Conservation (phyloP, 2,113 vertebrate genomes). For the Sebastes schlegelii region DNA sequence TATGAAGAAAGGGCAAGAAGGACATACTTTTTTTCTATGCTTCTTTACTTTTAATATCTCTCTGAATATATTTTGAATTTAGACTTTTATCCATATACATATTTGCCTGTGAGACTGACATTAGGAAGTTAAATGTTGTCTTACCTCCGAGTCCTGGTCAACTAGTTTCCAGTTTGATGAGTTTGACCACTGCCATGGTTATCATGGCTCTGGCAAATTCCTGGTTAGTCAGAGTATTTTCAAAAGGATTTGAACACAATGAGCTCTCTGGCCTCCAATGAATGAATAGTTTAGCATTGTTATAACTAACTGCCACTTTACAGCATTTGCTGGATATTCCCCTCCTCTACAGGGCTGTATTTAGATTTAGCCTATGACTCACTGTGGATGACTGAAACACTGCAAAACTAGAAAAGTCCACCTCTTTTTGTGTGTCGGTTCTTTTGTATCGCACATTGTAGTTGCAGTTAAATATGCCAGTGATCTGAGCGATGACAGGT, state of each 20-base stretch:
- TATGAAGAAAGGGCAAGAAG: neutral
- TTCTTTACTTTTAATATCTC: neutral
- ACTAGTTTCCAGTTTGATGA: slow-evolving; percentile 42
- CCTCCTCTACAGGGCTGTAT: slow-evolving; percentile 19
- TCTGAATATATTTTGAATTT: neutral
- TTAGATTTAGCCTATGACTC: slow-evolving; percentile 35
- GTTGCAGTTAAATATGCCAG: slow-evolving; percentile 9
- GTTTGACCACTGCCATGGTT: slow-evolving; percentile 4
- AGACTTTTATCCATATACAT: neutral
- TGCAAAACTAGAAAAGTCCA: slow-evolving; percentile 52
- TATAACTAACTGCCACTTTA: slow-evolving; percentile 28
- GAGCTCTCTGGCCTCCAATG: slow-evolving; percentile 49
- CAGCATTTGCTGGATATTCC: slow-evolving; percentile 65
- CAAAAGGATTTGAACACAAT: slow-evolving; percentile 68
- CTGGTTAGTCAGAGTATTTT: slow-evolving; percentile 65
- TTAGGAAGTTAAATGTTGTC: slow-evolving; percentile 43
- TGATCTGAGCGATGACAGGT: neutral
- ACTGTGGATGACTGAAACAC: slow-evolving; percentile 31
- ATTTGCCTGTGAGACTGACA: neutral
- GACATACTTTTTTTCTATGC: neutral
- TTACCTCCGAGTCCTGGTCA: slow-evolving; percentile 59
- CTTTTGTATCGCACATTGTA: slow-evolving; percentile 26
- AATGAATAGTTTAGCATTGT: slow-evolving; percentile 65
- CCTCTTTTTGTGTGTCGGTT: neutral
- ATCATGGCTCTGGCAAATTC: slow-evolving; percentile 51